Base-by-base conservation (phyloP, 2,113 vertebrate genomes). In the Barbus barbus region DNA sequence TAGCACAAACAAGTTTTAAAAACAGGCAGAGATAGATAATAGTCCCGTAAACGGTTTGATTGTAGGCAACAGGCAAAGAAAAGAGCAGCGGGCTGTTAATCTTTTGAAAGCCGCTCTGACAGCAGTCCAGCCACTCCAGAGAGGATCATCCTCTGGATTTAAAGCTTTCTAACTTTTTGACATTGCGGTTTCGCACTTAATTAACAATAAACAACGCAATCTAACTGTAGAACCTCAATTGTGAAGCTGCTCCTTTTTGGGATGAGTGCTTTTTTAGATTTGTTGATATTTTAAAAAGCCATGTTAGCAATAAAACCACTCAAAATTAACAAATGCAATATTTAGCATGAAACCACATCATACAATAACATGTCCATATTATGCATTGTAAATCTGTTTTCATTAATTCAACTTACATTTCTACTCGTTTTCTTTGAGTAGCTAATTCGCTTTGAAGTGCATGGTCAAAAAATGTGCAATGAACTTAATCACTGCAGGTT, bases 1-100 rank as follows among this genome's bases (percentile, higher is more conserved):
- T 18, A 6, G 28, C 9, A 20, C 20, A 41, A 78, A 60, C 33
- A 1, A 5, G 60, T 80, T 80, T 65, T 33, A 28, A 67, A 80
- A 80, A 63, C 1, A 33, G 31, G 33, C 13, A 7, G 13, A 12
- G 18, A 33, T 33, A 28, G 9, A 22, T 9, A 51, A 51, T 31
- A 31, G 13, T 51, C 36, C 67, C n/a, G 11, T 24, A 41, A 63
- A 22, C 0, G 26, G 9, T 33, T 28, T 81, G 82, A 85, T 63
- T 78, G 80, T 73, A 81, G 78, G 89, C 87, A 89, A 85, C 82
- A 60, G 69, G 81, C 82, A 87, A 82, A 87, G 85, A 93, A 92
- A 93, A 91, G 87, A 93, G 93, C 92, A 93, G 93, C 88, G 89
- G 84, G 79, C 74, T 51, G 88, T 89, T 95, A 93, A 95, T 94